Conservation (phyloP, 2,797 vertebrate genomes). For the Luscinia luscinia region DNA sequence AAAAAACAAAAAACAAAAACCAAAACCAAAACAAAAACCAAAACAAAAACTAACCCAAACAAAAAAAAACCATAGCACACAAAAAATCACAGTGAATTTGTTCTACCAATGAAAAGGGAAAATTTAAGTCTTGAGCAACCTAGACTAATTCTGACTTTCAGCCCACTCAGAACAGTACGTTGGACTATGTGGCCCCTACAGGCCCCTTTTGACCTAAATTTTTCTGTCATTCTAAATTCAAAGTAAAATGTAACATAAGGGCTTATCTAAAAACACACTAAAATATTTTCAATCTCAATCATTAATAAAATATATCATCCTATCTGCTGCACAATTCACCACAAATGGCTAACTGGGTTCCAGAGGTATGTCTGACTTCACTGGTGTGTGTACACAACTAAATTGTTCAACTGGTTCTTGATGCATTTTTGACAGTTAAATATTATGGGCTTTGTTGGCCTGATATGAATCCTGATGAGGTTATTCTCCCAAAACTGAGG, state of each 20-base stretch:
- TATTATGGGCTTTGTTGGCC: not conserved
- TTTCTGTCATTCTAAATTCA: not conserved
- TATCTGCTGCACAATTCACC: not conserved
- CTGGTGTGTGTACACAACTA: not conserved
- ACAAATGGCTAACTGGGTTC: not conserved
- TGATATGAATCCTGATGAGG: not conserved
- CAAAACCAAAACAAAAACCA: not conserved
- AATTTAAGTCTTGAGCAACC: not conserved
- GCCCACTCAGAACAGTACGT: not conserved
- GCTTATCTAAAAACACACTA: not conserved
- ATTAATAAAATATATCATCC: not conserved
- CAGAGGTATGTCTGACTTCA: not conserved
- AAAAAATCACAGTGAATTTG: not conserved
- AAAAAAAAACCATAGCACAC: fast-evolving
- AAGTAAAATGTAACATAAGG: not conserved
- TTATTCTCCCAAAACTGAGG: not conserved
- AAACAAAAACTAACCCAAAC: not conserved
- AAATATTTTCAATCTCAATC: not conserved
- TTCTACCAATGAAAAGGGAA: not conserved
- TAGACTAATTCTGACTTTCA: not conserved
- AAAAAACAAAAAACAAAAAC: not conserved
- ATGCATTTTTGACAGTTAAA: fast-evolving
- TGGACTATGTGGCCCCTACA: not conserved
- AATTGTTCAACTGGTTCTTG: not conserved
- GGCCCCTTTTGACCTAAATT: not conserved